Conservation (phyloP, 2,113 vertebrate genomes). For the Phaethon lepturus region DNA sequence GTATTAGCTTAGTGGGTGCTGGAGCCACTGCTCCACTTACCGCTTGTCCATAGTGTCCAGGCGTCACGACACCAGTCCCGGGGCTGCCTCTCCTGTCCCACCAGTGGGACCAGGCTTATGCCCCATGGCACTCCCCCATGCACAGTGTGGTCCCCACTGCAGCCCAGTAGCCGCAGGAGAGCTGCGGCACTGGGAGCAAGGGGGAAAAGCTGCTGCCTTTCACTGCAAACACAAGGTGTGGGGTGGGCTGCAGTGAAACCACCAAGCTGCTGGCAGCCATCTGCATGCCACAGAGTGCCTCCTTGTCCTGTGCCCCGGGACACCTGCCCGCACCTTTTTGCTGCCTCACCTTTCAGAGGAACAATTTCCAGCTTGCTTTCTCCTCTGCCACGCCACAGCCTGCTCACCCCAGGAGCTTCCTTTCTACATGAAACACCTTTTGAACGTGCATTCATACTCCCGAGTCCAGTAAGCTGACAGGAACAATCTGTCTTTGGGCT, state of each 20-base stretch:
- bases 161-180: neutral
- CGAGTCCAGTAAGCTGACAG: neutral
- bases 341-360: neutral
- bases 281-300: neutral
- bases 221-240: accelerated
- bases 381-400: accelerated
- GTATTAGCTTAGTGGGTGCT: neutral
- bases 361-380: neutral
- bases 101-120: accelerated
- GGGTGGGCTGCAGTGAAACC: neutral
- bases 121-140: neutral
- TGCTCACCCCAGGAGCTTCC: neutral
- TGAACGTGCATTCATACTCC: neutral
- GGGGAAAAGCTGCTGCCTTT: neutral
- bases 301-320: neutral
- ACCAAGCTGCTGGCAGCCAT: neutral
- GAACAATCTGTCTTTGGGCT: neutral
- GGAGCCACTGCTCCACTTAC: neutral
- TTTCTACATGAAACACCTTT: neutral
- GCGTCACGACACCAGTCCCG: neutral
- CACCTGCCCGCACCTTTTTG: accelerated
- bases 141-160: neutral
- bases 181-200: accelerated
- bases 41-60: accelerated
- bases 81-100: neutral